Base-by-base conservation (phyloP, 2,888 invertebrate genomes). In the Drosophila subquinaria region DNA sequence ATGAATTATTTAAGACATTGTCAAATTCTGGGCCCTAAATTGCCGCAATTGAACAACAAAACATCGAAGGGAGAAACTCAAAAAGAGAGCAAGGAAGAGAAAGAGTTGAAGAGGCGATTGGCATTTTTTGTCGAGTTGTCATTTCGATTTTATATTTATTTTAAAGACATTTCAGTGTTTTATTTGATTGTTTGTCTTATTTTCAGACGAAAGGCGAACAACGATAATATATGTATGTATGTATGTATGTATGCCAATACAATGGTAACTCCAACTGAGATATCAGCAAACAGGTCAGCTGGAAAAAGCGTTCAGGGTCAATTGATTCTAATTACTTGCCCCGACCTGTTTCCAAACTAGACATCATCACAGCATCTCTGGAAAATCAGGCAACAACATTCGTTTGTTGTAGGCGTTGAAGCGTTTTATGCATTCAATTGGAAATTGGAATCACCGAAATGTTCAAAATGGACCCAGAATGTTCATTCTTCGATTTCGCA, bases 221-320 rank as follows among this genome's bases (percentile, higher is more conserved):
- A 27, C 50, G 51, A 47, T 35, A 20, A 51, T 64, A 69, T 64
- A 69, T 8, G 8, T 30, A 27, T 8, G 27, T n/a, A 27, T 23
- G 23, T 23, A 48, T 64, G 60, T 64, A 69, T 70, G 66, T 61
- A 43, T 57, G 61, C 48, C 53, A 69, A 63, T 51, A 48, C 33
- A 42, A 43, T 57, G 52, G 3, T 11, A 60, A 66, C 11, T 60
- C 13, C 35, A 57, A 61, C 62, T 63, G 66, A 81, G 77, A 71
- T 79, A 81, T 81, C 76, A 81, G 63, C 35, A 72, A 80, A 62
- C 69, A 82, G 81, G 82, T 82, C 82, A 80, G 55, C 67, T 82
- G 81, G 78, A 82, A 82, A 82, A 80, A 82, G 71, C 78, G 81
- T 82, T 82, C 80, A 82, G 81, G 80, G 81, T 82, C 82, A 82